A percentile compares a stretch with the other conserved stretches of the same genome.
These are phyloP conservation scores for Sebastes steindachneri DNA, from an alignment of 2,797 vertebrate genomes.

Conservation along the genomic window DNA sequence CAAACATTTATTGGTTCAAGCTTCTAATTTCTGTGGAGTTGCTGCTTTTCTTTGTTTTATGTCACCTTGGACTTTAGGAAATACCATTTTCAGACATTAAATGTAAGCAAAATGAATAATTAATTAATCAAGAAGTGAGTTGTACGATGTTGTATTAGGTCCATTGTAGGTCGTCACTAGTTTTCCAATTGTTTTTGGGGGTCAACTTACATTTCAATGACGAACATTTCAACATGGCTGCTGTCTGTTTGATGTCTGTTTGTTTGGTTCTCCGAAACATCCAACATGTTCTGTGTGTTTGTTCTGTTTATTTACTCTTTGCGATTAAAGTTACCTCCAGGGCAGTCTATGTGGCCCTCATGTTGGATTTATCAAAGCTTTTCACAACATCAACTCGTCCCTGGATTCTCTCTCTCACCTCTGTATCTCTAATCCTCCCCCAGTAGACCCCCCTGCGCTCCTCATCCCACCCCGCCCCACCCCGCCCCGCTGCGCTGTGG, in stretches of 20 bases:
- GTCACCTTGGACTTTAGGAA: not conserved
- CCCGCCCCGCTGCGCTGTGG: not conserved
- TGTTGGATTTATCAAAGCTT: slow-evolving; percentile 35
- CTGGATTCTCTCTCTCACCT: slow-evolving; percentile 6
- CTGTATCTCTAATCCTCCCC: slow-evolving; percentile 7
- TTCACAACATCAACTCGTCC: slow-evolving; percentile 17
- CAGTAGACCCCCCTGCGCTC: not conserved
- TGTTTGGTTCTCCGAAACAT: not conserved
- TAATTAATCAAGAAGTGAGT: not conserved
- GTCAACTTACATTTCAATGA: too few relatives aligned
- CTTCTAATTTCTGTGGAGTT: too few relatives aligned
- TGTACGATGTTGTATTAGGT: too few relatives aligned
- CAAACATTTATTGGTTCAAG: too few relatives aligned
- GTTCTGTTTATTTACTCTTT: slow-evolving; percentile 21
- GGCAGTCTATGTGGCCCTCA: slow-evolving; percentile 18
- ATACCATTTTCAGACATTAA: not conserved
- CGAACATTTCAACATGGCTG: not conserved
- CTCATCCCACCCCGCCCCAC: not conserved
- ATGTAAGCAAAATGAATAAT: not conserved
- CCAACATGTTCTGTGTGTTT: not conserved
- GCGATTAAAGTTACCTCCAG: slow-evolving; percentile 35
- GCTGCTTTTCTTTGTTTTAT: too few relatives aligned
- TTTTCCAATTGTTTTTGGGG: too few relatives aligned
- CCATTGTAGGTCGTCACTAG: too few relatives aligned
- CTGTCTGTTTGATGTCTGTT: not conserved